Evolutionary conservation across 1,140 invertebrate species (phyloP).

Genomic region (Trissolcus basalis): DNA sequence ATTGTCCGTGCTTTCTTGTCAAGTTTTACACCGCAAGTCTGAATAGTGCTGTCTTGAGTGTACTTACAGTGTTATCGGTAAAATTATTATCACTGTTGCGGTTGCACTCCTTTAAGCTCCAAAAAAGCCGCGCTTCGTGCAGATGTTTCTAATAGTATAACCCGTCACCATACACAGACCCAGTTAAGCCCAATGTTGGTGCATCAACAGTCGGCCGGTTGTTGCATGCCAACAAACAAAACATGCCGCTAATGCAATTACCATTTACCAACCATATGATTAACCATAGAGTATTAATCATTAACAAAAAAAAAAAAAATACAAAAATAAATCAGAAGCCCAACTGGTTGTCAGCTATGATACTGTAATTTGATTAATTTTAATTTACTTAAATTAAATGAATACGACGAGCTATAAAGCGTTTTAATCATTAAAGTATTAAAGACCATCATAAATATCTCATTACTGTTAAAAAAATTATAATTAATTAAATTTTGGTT

Average conservation of each 20-base stretch:
- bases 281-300: too few relatives aligned
- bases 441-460: too few relatives aligned
- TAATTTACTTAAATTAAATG: too few relatives aligned
- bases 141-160: constrained; percentile 80
- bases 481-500: too few relatives aligned
- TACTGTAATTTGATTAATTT: too few relatives aligned
- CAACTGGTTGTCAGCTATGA: too few relatives aligned
- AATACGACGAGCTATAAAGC: too few relatives aligned
- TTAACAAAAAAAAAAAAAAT: too few relatives aligned
- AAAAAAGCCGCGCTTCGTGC: constrained; percentile 79
- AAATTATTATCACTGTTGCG: constrained; percentile 71
- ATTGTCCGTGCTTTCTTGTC: constrained; percentile 38
- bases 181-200: constrained; percentile 66
- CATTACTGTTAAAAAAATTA: too few relatives aligned
- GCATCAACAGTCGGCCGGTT: constrained; percentile 65
- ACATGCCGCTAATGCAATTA: constrained; percentile 75
- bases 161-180: constrained; percentile 74
- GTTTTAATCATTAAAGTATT: too few relatives aligned
- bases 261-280: constrained; percentile 70
- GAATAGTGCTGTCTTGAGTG: not conserved
- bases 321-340: too few relatives aligned
- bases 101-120: constrained; percentile 75
- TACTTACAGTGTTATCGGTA: constrained; percentile 71
- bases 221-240: constrained; percentile 73
- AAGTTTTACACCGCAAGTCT: constrained; percentile 29